phyloP scores from a whole-genome alignment of 2,797 vertebrate genomes.

The Clamator glandarius region DNA sequence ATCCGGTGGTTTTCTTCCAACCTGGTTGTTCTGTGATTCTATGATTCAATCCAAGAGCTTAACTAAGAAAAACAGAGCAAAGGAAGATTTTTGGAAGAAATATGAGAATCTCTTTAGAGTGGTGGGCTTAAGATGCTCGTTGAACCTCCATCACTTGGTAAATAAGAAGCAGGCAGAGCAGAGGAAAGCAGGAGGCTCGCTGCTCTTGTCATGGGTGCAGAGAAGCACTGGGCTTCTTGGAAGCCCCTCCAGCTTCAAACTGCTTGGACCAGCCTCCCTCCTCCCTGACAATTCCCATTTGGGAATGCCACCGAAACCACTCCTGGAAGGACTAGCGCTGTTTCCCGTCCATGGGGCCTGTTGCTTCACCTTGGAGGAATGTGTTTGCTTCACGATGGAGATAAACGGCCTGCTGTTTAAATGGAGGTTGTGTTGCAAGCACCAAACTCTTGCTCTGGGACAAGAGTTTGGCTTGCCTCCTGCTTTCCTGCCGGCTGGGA shows the following conservation, averaged over 20 bases:
- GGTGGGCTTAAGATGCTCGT: not conserved
- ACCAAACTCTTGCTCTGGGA: not conserved
- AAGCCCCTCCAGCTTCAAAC: not conserved
- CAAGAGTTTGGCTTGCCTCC: not conserved
- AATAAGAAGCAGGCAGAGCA: not conserved
- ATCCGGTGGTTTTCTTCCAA: too few relatives aligned
- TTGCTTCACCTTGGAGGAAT: not conserved
- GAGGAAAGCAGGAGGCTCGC: not conserved
- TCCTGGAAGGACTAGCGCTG: not conserved
- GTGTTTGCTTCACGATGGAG: fast-evolving
- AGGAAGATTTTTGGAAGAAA: not conserved
- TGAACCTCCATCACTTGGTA: not conserved
- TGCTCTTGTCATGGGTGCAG: not conserved
- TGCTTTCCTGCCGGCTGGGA: conserved; percentile 15
- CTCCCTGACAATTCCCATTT: not conserved
- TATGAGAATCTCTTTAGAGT: not conserved
- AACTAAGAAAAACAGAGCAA: not conserved
- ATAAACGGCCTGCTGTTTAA: not conserved
- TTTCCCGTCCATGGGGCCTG: fast-evolving
- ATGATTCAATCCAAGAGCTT: not conserved
- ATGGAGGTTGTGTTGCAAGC: not conserved
- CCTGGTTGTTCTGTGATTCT: too few relatives aligned
- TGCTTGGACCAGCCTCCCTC: not conserved
- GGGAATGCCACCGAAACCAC: not conserved
- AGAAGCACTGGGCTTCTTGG: not conserved